Conservation (phyloP, 2,888 invertebrate genomes). For the Physocephala rufipes region DNA sequence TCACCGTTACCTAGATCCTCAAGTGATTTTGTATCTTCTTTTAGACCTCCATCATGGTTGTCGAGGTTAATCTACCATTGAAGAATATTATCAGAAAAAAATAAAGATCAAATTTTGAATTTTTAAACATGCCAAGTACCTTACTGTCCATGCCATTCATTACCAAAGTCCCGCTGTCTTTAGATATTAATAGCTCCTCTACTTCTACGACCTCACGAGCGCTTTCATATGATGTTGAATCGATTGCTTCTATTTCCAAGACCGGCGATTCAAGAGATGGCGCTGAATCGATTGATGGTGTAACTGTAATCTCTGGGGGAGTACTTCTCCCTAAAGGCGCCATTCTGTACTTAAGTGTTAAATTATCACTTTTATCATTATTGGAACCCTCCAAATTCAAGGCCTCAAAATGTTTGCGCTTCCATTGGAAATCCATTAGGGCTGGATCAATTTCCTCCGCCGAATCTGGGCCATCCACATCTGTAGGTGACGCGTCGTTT, state of each 20-base stretch:
- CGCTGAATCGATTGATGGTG: not conserved
- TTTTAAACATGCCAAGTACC: too few species aligned
- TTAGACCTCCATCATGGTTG: not conserved
- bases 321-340: conserved; percentile 27
- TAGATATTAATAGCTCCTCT: too few species aligned
- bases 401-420: conserved; percentile 58
- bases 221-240: too few species aligned
- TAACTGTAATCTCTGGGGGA: conserved; percentile 2
- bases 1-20: not conserved
- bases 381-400: conserved; percentile 51
- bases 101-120: too few species aligned
- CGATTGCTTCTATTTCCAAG: too few species aligned
- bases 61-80: too few species aligned
- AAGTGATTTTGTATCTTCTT: not conserved
- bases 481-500: not conserved
- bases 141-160: too few species aligned
- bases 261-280: too few species aligned
- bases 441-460: conserved; percentile 52
- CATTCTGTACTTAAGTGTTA: conserved; percentile 40
- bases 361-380: conserved; percentile 47
- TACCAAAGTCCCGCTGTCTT: too few species aligned
- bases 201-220: too few species aligned
- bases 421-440: conserved; percentile 55
- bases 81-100: too few species aligned
- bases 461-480: conserved; percentile 6